Evolutionary conservation across 2,113 vertebrate species (phyloP), one percentile per base, ranked within the genome.

Genomic region (Fulmarus glacialis): DNA sequence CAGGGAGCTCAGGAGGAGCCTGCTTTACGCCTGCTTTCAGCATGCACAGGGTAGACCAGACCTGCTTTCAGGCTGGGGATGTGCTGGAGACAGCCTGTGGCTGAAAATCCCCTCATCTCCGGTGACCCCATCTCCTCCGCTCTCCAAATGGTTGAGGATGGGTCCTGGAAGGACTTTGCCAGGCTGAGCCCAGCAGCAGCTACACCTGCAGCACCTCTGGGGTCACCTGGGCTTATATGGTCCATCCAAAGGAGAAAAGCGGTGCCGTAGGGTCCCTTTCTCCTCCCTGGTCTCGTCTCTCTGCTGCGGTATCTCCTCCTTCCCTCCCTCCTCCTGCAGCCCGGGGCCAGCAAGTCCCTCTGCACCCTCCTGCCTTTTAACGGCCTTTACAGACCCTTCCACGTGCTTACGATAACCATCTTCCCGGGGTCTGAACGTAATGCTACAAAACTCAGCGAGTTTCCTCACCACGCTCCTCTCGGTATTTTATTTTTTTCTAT

Each of bases 241-340:
- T 34, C 43, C 58, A n/a, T 36, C n/a, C 38, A 43, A 67, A 58
- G 38, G 34, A 90, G 66, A 60, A 53, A 63, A 82, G 29, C 1
- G 2, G 29, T 58, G 32, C 42, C 0, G 0, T 5, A 55, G 22
- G 11, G n/a, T 66, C 50, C 22, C 42, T 30, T 56, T 79, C 56
- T 43, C 22, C 32, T 59, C 47, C 53, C 21, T 80, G 53, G 22
- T 50, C 27, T 88, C 82, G 75, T 15, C 16, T 82, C 42, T 66
- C 63, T 55, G 15, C 45, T 45, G 34, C 17, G 4, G 4, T 32
- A 48, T 36, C 60, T 94, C 53, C 74, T 71, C 34, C 36, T 55
- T 60, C 32, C 68, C 38, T 84, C 34, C 4, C 14, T 73, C 21
- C 7, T 87, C 55, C 30, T 43, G 30, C 50, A 88, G 64, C 15